Evolutionary conservation across 2,113 vertebrate genomes (phyloP).

Genomic region (Pao palembangensis): DNA sequence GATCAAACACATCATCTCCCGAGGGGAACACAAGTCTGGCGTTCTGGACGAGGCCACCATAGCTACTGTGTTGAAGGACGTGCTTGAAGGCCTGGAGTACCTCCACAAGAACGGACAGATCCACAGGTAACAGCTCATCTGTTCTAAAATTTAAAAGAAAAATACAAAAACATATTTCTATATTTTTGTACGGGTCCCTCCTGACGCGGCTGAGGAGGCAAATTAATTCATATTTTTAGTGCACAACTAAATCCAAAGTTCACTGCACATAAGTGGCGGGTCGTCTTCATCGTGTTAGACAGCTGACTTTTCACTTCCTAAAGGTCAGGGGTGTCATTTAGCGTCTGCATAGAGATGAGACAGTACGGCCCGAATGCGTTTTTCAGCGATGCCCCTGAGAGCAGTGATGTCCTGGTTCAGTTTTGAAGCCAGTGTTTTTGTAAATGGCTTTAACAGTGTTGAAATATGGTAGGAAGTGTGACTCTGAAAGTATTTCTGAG

Average conservation of each 20-base stretch:
- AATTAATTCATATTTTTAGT: neutral
- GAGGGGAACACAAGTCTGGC: slow-evolving; percentile 91
- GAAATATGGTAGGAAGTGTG: slow-evolving; percentile 43
- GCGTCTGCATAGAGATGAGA: neutral
- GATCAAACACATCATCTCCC: slow-evolving; percentile 96
- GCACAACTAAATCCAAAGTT: neutral
- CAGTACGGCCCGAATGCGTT: neutral
- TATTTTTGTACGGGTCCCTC: too few relatives aligned
- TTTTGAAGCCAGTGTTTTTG: neutral
- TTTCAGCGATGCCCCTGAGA: too few relatives aligned
- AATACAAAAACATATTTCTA: too few relatives aligned
- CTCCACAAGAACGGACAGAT: slow-evolving; percentile 97
- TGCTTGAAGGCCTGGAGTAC: slow-evolving; percentile 92
- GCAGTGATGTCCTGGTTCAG: too few relatives aligned
- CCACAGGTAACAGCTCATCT: slow-evolving; percentile 78
- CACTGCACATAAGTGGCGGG: neutral
- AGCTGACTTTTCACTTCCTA: slow-evolving; percentile 8
- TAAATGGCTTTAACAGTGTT: slow-evolving; percentile 17
- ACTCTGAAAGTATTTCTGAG: slow-evolving; percentile 38
- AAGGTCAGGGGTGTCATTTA: slow-evolving; percentile 15
- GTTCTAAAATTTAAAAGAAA: too few relatives aligned
- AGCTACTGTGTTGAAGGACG: slow-evolving; percentile 91
- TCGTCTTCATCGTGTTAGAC: neutral
- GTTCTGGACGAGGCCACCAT: slow-evolving; percentile 93
- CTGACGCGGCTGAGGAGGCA: too few relatives aligned